Evolutionary conservation across 64 coral and sea anemone genomes (phyloP).

Genomic region (Montipora capricornis): DNA sequence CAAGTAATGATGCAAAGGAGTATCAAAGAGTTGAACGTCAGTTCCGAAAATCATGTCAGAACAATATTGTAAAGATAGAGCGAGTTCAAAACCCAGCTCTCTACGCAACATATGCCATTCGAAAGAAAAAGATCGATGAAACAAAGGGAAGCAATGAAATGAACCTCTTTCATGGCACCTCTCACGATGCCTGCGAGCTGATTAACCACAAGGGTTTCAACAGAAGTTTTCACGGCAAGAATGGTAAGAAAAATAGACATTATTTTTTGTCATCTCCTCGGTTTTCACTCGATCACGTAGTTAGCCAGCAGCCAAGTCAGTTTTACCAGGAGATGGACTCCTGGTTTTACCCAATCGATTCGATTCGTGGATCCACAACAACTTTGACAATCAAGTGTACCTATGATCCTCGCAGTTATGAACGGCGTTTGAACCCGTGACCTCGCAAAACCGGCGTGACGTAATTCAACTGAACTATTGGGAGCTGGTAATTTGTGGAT

Average conservation of each 20-base stretch:
- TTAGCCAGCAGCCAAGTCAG: too few species aligned
- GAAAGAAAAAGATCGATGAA: slow-evolving; percentile 78
- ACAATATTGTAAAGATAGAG: slow-evolving; percentile 62
- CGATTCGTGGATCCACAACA: too few species aligned
- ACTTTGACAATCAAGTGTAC: too few species aligned
- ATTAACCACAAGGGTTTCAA: slow-evolving; percentile 83
- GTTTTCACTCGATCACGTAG: too few species aligned
- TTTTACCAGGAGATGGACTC: too few species aligned
- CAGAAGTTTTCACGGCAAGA: slow-evolving; percentile 72
- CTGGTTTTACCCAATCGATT: too few species aligned
- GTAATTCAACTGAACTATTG: too few species aligned
- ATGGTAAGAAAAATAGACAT: slow-evolving; percentile 44
- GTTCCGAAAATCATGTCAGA: neutral
- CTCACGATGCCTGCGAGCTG: neutral
- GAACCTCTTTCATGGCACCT: slow-evolving; percentile 81
- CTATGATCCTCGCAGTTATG: too few species aligned
- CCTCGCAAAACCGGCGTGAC: too few species aligned
- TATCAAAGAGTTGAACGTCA: slow-evolving; percentile 43
- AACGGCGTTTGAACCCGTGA: too few species aligned
- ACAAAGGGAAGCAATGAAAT: slow-evolving; percentile 76
- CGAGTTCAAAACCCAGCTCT: slow-evolving; percentile 77
- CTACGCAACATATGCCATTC: slow-evolving; percentile 56
- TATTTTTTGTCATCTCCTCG: too few species aligned
- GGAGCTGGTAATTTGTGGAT: too few species aligned
- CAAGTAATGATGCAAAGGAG: slow-evolving; percentile 36